phyloP scores from a whole-genome alignment of 2,888 invertebrate genomes.

The Lochmaea capreae region DNA sequence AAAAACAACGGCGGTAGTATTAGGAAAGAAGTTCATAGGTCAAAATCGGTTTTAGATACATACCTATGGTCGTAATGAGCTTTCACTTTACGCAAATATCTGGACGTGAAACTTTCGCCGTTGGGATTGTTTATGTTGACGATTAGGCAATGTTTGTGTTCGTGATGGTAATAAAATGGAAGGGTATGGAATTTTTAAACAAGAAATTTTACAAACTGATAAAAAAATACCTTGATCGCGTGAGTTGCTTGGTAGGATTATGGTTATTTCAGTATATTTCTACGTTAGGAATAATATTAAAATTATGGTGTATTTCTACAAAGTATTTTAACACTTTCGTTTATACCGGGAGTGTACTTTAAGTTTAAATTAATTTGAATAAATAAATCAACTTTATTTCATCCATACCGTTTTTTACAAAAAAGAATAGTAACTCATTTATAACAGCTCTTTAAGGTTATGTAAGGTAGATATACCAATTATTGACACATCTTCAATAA shows the following conservation, averaged over 20 bases:
- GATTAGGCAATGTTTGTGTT: conserved; percentile 39
- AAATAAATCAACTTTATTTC: no score
- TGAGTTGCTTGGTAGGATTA: conserved; percentile 14
- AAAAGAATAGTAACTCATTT: no score
- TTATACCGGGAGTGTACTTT: no score
- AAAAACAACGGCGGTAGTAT: conserved; percentile 6
- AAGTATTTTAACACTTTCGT: no score
- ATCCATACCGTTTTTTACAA: no score
- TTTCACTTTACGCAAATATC: conserved; percentile 42
- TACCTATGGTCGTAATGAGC: conserved; percentile 16
- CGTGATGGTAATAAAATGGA: conserved; percentile 26
- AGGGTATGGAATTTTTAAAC: conserved; percentile 4
- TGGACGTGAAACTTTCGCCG: conserved; percentile 42
- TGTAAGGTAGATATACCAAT: no score
- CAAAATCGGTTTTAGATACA: conserved; percentile 28
- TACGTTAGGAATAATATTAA: neutral
- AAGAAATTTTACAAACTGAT: conserved; percentile 1
- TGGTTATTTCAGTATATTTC: neutral
- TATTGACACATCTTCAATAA: no score
- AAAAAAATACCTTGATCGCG: neutral
- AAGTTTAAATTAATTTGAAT: no score
- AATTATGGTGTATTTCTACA: neutral
- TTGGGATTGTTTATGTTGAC: conserved; percentile 37
- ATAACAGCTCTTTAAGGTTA: no score
- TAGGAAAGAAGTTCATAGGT: conserved; percentile 34